phyloP scores from a whole-genome alignment of 2,888 invertebrate genomes.

The Volucella bombylans region DNA sequence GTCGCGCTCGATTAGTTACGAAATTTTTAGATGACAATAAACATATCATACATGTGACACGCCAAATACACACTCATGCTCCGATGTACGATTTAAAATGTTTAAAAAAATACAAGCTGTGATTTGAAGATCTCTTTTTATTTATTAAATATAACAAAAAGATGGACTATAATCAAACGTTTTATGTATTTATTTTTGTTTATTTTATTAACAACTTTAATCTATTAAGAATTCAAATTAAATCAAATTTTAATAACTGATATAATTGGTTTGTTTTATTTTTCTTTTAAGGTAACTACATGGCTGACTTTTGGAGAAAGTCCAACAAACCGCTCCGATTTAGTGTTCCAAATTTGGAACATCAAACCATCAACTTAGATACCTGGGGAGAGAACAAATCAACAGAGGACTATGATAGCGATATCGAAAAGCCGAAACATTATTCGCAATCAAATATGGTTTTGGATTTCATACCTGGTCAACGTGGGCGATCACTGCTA shows the following conservation, averaged over 20 bases:
- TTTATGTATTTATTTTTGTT: neutral
- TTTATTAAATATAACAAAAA: slow-evolving; percentile 35
- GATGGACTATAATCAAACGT: slow-evolving; percentile 24
- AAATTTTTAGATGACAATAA: slow-evolving; percentile 76
- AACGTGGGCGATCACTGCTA: slow-evolving; percentile 80
- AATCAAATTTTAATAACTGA: neutral
- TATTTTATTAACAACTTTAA: neutral
- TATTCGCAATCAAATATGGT: slow-evolving; percentile 70
- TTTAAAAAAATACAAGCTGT: slow-evolving; percentile 28
- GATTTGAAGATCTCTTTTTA: slow-evolving; percentile 19
- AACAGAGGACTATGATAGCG: neutral
- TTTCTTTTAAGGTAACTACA: slow-evolving; percentile 46
- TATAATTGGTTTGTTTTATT: slow-evolving; percentile 1
- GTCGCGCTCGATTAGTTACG: slow-evolving; percentile 80
- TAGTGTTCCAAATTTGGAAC: neutral
- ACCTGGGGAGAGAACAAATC: slow-evolving; percentile 19
- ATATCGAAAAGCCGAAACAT: slow-evolving; percentile 17
- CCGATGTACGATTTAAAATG: slow-evolving; percentile 76
- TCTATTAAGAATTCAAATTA: neutral
- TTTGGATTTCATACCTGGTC: slow-evolving; percentile 80
- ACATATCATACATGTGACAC: slow-evolving; percentile 78
- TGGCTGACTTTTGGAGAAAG: slow-evolving; percentile 32
- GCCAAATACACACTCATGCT: slow-evolving; percentile 78
- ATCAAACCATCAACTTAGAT: neutral
- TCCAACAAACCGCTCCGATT: slow-evolving; percentile 6